phyloP scores from a whole-genome alignment of 1,140 invertebrate species.

The Metaphire vulgaris region DNA sequence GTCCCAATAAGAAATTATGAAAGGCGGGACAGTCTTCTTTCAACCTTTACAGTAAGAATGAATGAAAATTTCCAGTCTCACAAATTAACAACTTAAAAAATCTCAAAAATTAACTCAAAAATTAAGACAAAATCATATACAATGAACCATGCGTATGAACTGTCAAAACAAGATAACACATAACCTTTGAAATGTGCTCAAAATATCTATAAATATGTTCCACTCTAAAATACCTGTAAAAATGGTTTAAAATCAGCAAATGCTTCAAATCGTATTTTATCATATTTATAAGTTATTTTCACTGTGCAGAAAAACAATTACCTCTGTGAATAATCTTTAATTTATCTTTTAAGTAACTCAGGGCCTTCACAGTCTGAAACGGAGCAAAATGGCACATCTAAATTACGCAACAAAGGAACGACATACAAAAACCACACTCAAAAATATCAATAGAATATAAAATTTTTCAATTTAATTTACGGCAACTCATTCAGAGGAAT shows the following conservation, averaged over 20 bases:
- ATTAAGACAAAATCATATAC: too few species aligned
- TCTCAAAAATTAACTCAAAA: too few species aligned
- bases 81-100: not conserved
- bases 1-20: not conserved
- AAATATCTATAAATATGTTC: too few species aligned
- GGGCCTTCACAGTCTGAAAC: conserved; percentile 58
- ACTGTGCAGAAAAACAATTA: not conserved
- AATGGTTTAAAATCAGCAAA: too few species aligned
- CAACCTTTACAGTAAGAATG: not conserved
- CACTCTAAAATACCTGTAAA: too few species aligned
- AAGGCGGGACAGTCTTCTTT: not conserved
- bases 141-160: too few species aligned
- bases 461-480: not conserved
- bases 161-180: too few species aligned
- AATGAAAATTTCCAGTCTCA: not conserved
- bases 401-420: not conserved
- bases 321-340: conserved; percentile 86
- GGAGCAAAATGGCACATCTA: conserved; percentile 6
- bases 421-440: not conserved
- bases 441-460: not conserved
- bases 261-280: too few species aligned
- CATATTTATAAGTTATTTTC: not conserved
- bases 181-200: too few species aligned
- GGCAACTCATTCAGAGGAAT: not conserved
- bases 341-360: conserved; percentile 92